Evolutionary conservation across 2,113 vertebrate genomes (phyloP).

Genomic region (Psilopogon haemacephalus): DNA sequence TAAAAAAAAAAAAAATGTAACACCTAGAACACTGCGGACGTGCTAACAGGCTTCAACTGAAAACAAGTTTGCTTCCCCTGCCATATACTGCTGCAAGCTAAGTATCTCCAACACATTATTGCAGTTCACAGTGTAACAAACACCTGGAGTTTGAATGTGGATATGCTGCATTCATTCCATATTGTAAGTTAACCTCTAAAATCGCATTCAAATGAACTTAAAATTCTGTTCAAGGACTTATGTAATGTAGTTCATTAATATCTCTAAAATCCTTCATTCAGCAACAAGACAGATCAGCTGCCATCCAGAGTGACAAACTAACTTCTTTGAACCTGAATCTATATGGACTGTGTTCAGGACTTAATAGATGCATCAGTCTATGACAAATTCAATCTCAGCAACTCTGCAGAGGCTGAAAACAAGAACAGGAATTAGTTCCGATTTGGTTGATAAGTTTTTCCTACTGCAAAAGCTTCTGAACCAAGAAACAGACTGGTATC

Average conservation of each 20-base stretch:
- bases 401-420: not conserved
- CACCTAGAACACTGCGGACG: not conserved
- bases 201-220: not conserved
- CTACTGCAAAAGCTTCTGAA: not conserved
- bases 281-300: not conserved
- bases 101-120: not conserved
- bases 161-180: not conserved
- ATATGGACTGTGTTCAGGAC: not conserved
- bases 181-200: not conserved
- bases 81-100: not conserved
- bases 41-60: not conserved
- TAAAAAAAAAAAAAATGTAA: not conserved
- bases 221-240: not conserved
- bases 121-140: not conserved
- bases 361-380: not conserved
- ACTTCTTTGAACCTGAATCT: not conserved
- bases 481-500: not conserved
- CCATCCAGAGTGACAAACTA: not conserved
- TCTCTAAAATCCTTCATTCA: not conserved
- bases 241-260: not conserved
- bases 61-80: not conserved
- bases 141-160: not conserved
- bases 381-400: not conserved
- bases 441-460: not conserved
- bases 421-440: not conserved